Conservation (phyloP, 2,888 invertebrate genomes). For the Agriopis leucophaearia region DNA sequence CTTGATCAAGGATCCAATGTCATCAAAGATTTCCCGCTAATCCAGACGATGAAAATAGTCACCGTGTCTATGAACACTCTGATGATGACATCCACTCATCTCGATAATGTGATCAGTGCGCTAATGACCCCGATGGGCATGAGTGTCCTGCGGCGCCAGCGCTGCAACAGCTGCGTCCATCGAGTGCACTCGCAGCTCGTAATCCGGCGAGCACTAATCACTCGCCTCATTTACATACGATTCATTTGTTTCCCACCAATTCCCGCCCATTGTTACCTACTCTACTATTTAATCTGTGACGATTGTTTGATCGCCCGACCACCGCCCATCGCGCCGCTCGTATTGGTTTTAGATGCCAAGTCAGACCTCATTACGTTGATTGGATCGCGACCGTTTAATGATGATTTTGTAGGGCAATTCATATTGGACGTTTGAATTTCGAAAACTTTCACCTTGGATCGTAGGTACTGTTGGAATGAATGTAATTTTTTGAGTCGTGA, state of each 20-base stretch:
- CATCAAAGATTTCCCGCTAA: too few species aligned
- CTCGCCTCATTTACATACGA: constrained; percentile 45
- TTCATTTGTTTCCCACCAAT: constrained; percentile 46
- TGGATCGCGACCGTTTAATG: constrained; percentile 28
- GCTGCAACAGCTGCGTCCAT: not conserved
- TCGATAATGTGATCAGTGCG: not conserved
- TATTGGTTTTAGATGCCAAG: constrained; percentile 38
- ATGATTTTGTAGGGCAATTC: constrained; percentile 20
- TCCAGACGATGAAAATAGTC: too few species aligned
- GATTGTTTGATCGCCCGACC: constrained; percentile 41
- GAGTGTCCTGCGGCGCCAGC: not conserved
- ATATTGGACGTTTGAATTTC: constrained; percentile 15
- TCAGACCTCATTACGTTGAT: constrained; percentile 36
- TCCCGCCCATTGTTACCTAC: constrained; percentile 21
- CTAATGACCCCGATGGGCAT: not conserved
- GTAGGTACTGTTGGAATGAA: not conserved
- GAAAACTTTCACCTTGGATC: not conserved
- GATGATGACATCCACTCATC: not conserved
- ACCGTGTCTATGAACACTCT: not conserved
- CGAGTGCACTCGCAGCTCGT: constrained; percentile 5
- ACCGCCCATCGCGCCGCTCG: constrained; percentile 19
- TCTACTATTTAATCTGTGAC: constrained; percentile 15
- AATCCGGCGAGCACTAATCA: constrained; percentile 45
- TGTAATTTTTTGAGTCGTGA: not conserved
- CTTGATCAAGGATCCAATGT: too few species aligned